phyloP scores from a whole-genome alignment of 2,113 vertebrate genomes.

The Psephotus haematonotus region DNA sequence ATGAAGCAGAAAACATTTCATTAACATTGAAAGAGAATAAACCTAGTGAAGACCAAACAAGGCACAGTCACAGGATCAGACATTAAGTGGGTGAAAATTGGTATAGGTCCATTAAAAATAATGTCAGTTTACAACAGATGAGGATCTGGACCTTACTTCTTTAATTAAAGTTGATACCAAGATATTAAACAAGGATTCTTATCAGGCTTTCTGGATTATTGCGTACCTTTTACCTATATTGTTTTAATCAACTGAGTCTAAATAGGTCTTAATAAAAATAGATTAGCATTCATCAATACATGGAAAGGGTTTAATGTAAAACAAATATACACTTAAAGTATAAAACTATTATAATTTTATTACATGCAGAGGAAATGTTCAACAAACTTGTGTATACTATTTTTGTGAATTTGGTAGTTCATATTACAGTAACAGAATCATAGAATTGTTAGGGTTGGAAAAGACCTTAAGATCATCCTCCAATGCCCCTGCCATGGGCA shows the following conservation, averaged over 20 bases:
- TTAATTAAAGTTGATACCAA: conserved; percentile 50
- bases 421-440: background rate
- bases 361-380: conserved; percentile 32
- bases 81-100: background rate
- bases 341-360: conserved; percentile 36
- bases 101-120: background rate
- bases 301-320: conserved; percentile 13
- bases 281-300: conserved; percentile 27
- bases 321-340: conserved; percentile 22
- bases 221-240: background rate
- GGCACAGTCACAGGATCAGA: background rate
- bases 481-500: too few relatives aligned
- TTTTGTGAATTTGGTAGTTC: background rate
- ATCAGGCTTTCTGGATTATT: conserved; percentile 20
- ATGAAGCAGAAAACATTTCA: conserved; percentile 2
- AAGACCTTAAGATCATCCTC: too few relatives aligned
- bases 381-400: conserved; percentile 7
- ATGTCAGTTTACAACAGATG: background rate
- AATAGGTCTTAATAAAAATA: conserved; percentile 60
- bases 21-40: conserved; percentile 1
- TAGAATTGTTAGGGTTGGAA: too few relatives aligned
- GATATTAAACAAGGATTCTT: background rate
- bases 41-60: conserved; percentile 2
- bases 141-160: background rate
- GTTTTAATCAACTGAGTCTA: conserved; percentile 23